These are phyloP conservation scores for Erithacus rubecula DNA, from an alignment of 2,797 vertebrate species.

Conservation along the genomic window DNA sequence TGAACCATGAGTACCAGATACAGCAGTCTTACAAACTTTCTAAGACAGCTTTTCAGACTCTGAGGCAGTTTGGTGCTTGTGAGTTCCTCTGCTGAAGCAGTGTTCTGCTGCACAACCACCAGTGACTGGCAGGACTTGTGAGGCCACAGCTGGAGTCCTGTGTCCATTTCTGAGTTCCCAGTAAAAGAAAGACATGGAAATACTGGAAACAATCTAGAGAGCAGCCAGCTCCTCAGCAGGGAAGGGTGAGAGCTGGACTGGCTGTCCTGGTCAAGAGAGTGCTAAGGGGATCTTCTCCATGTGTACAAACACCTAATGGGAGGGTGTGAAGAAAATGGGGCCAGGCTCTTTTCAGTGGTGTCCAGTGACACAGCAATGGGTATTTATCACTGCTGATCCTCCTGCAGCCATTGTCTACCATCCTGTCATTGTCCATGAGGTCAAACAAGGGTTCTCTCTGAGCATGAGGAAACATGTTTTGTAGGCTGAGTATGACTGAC, in stretches of 20 bases:
- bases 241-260: not conserved
- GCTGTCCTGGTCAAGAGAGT: not conserved
- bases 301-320: not conserved
- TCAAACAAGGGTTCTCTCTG: not conserved
- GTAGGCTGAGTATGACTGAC: not conserved
- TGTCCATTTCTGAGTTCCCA: not conserved
- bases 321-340: not conserved
- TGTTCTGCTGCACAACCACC: not conserved
- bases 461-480: not conserved
- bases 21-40: not conserved
- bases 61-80: not conserved
- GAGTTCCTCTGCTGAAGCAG: not conserved
- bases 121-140: not conserved
- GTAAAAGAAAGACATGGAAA: not conserved
- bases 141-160: not conserved
- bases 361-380: not conserved
- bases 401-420: not conserved
- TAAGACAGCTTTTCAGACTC: not conserved
- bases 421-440: not conserved
- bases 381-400: not conserved
- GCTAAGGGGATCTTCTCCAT: not conserved
- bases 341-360: not conserved
- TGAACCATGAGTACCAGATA: not conserved
- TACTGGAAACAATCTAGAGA: not conserved
- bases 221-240: not conserved